phyloP scores from a whole-genome alignment of 2,797 vertebrate species.

The Trachurus trachurus region DNA sequence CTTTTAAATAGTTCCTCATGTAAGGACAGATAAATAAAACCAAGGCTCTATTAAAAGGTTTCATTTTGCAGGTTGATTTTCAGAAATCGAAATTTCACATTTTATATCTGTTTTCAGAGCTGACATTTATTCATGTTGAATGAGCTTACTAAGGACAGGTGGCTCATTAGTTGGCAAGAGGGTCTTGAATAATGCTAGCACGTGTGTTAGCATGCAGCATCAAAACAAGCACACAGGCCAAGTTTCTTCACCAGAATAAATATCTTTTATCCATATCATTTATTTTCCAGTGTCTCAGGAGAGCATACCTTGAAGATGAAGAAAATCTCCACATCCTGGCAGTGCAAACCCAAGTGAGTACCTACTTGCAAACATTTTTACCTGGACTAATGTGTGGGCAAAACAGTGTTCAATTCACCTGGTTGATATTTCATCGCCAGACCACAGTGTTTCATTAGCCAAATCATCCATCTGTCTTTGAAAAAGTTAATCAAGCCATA shows the following conservation, averaged over 20 bases:
- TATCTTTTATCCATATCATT: conserved; percentile 10
- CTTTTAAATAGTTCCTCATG: neutral
- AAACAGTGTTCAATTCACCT: conserved; percentile 13
- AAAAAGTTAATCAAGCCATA: conserved; percentile 34
- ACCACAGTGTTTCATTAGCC: conserved; percentile 6
- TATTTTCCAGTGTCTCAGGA: neutral
- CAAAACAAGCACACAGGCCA: neutral
- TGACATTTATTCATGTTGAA: neutral
- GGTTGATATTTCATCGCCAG: neutral
- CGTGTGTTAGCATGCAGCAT: neutral
- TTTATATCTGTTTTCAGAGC: neutral
- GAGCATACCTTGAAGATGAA: conserved; percentile 6
- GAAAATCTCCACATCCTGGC: neutral
- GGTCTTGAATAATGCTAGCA: neutral
- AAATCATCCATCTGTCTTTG: neutral
- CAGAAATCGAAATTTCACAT: neutral
- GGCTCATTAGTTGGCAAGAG: neutral
- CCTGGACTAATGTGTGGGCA: conserved; percentile 3
- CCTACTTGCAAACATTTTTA: neutral
- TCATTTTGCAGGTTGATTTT: neutral
- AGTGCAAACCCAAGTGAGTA: conserved; percentile 28
- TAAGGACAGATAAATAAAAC: neutral
- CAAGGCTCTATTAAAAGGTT: neutral
- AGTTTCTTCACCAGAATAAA: neutral
- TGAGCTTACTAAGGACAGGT: neutral